Evolutionary conservation across 2,888 invertebrate genomes (phyloP).

Genomic region (Campaea margaritaria): DNA sequence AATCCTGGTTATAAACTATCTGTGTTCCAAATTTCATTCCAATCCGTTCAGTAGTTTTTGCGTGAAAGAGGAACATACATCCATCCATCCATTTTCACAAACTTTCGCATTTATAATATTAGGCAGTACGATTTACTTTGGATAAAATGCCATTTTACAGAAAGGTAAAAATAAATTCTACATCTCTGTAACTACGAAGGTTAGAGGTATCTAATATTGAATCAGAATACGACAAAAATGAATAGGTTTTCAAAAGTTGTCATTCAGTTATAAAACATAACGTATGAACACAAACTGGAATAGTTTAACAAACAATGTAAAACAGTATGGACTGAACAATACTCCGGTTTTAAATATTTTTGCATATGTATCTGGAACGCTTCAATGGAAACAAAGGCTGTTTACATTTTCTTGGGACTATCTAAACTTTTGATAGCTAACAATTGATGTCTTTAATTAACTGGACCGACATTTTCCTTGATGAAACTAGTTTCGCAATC

Average conservation of each 20-base stretch:
- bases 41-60: too few species aligned
- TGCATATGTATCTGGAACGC: constrained; percentile 42
- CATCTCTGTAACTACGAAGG: too few species aligned
- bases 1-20: too few species aligned
- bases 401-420: constrained; percentile 40
- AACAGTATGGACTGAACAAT: constrained; percentile 44
- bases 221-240: neutral
- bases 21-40: too few species aligned
- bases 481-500: constrained; percentile 19
- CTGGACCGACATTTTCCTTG: constrained; percentile 18
- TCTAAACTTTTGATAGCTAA: constrained; percentile 23
- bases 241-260: neutral
- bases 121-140: too few species aligned
- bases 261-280: neutral
- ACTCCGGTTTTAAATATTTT: constrained; percentile 41
- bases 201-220: neutral
- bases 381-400: constrained; percentile 48
- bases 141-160: too few species aligned
- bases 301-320: constrained; percentile 24
- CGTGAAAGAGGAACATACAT: too few species aligned
- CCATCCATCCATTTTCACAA: too few species aligned
- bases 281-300: constrained; percentile 9
- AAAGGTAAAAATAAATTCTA: too few species aligned
- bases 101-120: too few species aligned
- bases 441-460: constrained; percentile 5